Evolutionary conservation across 2,113 vertebrate genomes (phyloP).

Genomic region (Peromyscus leucopus): DNA sequence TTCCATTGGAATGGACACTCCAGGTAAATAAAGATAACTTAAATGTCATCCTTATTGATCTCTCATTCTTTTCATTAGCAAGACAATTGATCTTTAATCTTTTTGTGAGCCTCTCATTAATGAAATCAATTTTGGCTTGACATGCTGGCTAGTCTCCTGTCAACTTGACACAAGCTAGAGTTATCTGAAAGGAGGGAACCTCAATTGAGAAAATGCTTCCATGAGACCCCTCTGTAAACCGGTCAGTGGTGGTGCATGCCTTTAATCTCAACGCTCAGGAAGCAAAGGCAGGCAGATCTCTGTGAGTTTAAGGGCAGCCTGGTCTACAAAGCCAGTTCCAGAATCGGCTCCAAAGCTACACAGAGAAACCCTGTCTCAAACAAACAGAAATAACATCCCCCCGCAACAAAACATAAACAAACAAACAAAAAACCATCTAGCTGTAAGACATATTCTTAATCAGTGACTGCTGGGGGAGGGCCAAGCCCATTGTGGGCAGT

Average conservation of each 20-base stretch:
- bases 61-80: constrained; percentile 72
- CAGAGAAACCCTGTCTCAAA: not conserved
- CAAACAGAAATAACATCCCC: not conserved
- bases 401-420: too few relatives aligned
- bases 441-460: not conserved
- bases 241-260: not conserved
- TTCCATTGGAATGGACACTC: constrained; percentile 40
- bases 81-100: constrained; percentile 64
- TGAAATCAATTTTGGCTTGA: constrained; percentile 55
- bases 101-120: constrained; percentile 25
- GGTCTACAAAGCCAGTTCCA: not conserved
- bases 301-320: not conserved
- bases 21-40: constrained; percentile 75
- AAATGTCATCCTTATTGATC: constrained; percentile 73
- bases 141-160: not conserved
- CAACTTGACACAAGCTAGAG: not conserved
- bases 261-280: not conserved
- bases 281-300: not conserved
- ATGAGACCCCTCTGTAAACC: not conserved
- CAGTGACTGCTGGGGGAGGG: not conserved
- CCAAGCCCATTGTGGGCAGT: not conserved
- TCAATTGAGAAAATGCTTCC: not conserved
- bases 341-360: not conserved
- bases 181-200: not conserved
- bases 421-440: not conserved